Evolutionary conservation across 2,797 vertebrate genomes (phyloP).

Genomic region (Rhinatrema bivittatum): DNA sequence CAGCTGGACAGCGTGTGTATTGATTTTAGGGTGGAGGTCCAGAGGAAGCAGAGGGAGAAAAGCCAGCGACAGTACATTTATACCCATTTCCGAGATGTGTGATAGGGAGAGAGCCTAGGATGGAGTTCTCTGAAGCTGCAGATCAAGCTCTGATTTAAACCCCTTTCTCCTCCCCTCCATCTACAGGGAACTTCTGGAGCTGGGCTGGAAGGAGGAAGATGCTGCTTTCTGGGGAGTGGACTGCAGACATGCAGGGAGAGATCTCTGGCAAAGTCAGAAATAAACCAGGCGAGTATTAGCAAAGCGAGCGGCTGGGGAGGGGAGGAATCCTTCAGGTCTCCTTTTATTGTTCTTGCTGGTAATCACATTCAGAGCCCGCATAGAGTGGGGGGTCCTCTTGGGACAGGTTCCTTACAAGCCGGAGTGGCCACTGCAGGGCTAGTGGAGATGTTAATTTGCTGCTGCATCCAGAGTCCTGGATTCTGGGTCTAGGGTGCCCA

Average conservation of each 20-base stretch:
- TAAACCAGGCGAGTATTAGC: neutral
- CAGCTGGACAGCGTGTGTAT: neutral
- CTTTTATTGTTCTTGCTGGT: too few relatives aligned
- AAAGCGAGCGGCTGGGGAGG: neutral
- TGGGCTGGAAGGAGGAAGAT: conserved; percentile 37
- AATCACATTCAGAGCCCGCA: too few relatives aligned
- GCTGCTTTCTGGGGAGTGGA: conserved; percentile 30
- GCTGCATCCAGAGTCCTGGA: too few relatives aligned
- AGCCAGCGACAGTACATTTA: too few relatives aligned
- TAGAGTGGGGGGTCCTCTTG: too few relatives aligned
- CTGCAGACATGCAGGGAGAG: conserved; percentile 34
- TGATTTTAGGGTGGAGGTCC: rapidly evolving
- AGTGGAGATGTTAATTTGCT: too few relatives aligned
- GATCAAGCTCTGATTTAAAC: conserved; percentile 24
- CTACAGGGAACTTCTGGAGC: conserved; percentile 40
- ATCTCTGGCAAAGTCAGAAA: conserved; percentile 34
- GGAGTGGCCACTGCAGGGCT: too few relatives aligned
- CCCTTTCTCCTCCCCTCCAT: conserved; percentile 22
- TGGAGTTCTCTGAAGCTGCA: neutral
- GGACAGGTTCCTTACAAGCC: too few relatives aligned
- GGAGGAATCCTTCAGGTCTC: too few relatives aligned
- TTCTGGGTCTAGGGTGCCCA: too few relatives aligned
- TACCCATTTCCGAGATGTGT: too few relatives aligned
- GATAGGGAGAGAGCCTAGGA: neutral
- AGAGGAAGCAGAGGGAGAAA: neutral